Percentiles rank a stretch among this genome's conserved stretches.
Evolutionary conservation across 2,888 invertebrate genomes (phyloP).

Genomic region (Bibio marci): DNA sequence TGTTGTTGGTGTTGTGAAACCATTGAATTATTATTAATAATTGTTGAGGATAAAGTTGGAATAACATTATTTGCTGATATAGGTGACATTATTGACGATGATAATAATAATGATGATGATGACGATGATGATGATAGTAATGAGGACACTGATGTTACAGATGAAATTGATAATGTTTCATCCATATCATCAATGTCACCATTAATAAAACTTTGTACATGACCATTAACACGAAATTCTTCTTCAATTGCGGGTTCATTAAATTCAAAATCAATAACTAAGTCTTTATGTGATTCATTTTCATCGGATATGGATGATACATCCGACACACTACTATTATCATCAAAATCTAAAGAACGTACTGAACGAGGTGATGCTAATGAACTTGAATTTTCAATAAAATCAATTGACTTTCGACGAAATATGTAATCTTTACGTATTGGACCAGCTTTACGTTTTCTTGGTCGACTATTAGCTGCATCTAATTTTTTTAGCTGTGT

Average conservation of each 20-base stretch:
- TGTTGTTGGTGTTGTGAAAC: too few relatives aligned
- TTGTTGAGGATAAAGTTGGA: slow-evolving; percentile 8
- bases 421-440: slow-evolving; percentile 35
- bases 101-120: slow-evolving; percentile 5
- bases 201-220: slow-evolving; percentile 26
- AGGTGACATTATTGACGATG: slow-evolving; percentile 16
- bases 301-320: slow-evolving; percentile 17
- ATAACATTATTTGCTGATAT: too few relatives aligned
- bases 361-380: slow-evolving; percentile 23
- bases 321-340: slow-evolving; percentile 20
- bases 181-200: slow-evolving; percentile 23
- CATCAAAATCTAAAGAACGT: slow-evolving; percentile 17
- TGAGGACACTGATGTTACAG: slow-evolving; percentile 6
- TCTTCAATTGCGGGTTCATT: slow-evolving; percentile 17
- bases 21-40: slow-evolving; percentile 2
- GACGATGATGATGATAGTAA: slow-evolving; percentile 5
- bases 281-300: slow-evolving; percentile 19
- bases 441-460: slow-evolving; percentile 42
- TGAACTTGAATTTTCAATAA: slow-evolving; percentile 17
- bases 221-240: slow-evolving; percentile 25
- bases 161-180: slow-evolving; percentile 5
- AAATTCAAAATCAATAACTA: slow-evolving; percentile 22
- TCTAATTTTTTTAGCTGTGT: slow-evolving; percentile 10
- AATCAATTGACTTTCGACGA: slow-evolving; percentile 23
- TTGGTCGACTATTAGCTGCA: slow-evolving; percentile 20